Conservation (phyloP, 2,113 vertebrate genomes). For the Amia ocellicauda region DNA sequence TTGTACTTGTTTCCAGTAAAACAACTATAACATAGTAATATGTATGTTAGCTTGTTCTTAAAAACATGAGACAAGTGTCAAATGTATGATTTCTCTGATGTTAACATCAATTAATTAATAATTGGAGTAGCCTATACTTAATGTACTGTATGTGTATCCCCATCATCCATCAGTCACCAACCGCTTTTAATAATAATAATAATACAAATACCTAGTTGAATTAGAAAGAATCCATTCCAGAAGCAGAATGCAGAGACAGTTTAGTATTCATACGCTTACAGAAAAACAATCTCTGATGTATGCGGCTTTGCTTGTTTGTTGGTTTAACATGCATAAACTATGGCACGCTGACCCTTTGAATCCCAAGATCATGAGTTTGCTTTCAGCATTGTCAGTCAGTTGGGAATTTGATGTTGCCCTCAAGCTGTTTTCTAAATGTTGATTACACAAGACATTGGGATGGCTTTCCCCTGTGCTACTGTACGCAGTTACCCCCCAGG, state of each 20-base stretch:
- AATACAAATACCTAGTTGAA: too few relatives aligned
- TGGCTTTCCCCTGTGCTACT: slow-evolving; percentile 21
- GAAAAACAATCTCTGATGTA: neutral
- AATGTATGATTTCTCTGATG: too few relatives aligned
- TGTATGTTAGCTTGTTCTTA: too few relatives aligned
- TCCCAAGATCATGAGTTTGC: slow-evolving; percentile 35
- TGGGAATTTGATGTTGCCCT: slow-evolving; percentile 38
- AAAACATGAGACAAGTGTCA: too few relatives aligned
- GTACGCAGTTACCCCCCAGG: slow-evolving; percentile 35
- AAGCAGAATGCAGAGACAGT: too few relatives aligned
- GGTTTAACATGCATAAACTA: neutral
- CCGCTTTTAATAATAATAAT: too few relatives aligned
- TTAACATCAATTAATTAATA: too few relatives aligned
- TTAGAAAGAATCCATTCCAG: too few relatives aligned
- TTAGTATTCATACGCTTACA: too few relatives aligned
- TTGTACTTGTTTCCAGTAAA: neutral
- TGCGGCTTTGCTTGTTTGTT: neutral
- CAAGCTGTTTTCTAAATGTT: slow-evolving; percentile 59
- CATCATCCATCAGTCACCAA: too few relatives aligned
- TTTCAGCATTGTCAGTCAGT: slow-evolving; percentile 36
- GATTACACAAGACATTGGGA: slow-evolving; percentile 57
- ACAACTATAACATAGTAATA: neutral
- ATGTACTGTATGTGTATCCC: too few relatives aligned
- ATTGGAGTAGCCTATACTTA: too few relatives aligned
- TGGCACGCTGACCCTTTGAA: slow-evolving; percentile 39